Evolutionary conservation across 2,888 invertebrate species (phyloP).

Genomic region (Pecten maximus): DNA sequence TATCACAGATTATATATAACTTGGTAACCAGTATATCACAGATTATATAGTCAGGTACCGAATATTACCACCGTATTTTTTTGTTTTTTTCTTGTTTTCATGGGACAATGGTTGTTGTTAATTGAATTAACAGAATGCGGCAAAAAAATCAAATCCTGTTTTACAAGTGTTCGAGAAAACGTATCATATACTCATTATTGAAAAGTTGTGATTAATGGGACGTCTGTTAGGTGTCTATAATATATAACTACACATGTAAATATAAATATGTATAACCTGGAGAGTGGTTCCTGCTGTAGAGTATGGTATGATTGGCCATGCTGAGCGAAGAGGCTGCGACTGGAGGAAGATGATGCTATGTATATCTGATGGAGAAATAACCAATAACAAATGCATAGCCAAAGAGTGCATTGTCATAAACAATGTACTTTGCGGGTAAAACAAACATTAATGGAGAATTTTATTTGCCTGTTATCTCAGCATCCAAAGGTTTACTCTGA

Average conservation of each 20-base stretch:
- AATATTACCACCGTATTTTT: too few relatives aligned
- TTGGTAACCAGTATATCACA: too few relatives aligned
- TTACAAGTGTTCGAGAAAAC: too few relatives aligned
- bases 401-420: slow-evolving; percentile 31
- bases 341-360: neutral
- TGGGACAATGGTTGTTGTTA: too few relatives aligned
- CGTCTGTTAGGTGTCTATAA: neutral
- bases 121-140: too few relatives aligned
- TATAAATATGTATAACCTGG: neutral
- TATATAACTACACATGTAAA: neutral
- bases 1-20: too few relatives aligned
- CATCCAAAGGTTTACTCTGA: slow-evolving; percentile 22
- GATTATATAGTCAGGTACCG: too few relatives aligned
- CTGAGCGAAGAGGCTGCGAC: neutral
- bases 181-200: too few relatives aligned
- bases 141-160: too few relatives aligned
- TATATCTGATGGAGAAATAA: neutral
- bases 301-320: neutral
- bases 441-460: slow-evolving; percentile 17
- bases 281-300: neutral
- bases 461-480: slow-evolving; percentile 21
- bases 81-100: too few relatives aligned
- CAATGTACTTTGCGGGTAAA: slow-evolving; percentile 33
- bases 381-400: slow-evolving; percentile 16
- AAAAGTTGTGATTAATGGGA: neutral